These are phyloP conservation scores for Siphamia tubifer DNA, from an alignment of 2,113 vertebrate species.

Conservation along the genomic window DNA sequence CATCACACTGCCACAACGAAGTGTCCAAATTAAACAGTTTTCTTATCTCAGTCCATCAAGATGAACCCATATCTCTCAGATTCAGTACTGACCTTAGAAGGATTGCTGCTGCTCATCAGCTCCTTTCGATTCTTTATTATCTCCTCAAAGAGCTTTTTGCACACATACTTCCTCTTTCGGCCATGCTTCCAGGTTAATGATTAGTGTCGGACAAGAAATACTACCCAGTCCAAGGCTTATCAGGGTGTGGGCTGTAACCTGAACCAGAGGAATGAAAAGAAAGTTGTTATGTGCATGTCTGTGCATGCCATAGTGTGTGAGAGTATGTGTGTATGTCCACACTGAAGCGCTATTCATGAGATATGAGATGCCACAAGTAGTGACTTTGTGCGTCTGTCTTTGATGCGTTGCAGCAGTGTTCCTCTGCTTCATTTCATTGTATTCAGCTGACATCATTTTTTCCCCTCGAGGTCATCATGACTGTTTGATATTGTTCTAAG, in stretches of 20 bases:
- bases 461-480: constrained; percentile 14
- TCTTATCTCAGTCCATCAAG: not conserved
- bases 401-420: constrained; percentile 19
- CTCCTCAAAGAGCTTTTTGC: not conserved
- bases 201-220: not conserved
- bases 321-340: not conserved
- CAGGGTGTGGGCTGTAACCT: not conserved
- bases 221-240: not conserved
- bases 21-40: not conserved
- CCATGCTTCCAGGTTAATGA: constrained; percentile 31
- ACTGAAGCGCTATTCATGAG: constrained; percentile 12
- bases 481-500: not conserved
- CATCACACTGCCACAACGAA: constrained; percentile 24
- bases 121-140: not conserved
- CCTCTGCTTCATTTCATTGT: not conserved
- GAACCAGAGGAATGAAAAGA: not conserved
- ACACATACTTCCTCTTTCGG: not conserved
- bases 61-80: not conserved
- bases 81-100: constrained; percentile 18
- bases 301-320: not conserved
- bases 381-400: constrained; percentile 40
- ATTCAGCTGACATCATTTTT: not conserved
- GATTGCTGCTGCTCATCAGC: not conserved
- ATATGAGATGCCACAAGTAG: constrained; percentile 6
- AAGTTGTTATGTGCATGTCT: not conserved